Conservation (phyloP, 2,888 invertebrate species). For the Phengaris arion region DNA sequence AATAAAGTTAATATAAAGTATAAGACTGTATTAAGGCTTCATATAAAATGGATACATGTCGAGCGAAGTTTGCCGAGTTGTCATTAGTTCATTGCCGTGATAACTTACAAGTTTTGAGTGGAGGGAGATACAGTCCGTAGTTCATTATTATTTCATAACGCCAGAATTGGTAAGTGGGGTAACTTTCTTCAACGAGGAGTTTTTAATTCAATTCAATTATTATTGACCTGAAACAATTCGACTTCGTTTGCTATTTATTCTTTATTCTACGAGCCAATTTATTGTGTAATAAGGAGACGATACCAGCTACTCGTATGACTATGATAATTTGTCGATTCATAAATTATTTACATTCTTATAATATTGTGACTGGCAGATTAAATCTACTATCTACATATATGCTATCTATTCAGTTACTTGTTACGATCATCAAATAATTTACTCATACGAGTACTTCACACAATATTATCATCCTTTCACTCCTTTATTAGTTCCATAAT, state of each 20-base stretch:
- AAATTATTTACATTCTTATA: neutral
- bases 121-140: slow-evolving; percentile 41
- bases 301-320: neutral
- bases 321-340: neutral
- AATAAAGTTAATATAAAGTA: slow-evolving; percentile 32
- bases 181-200: neutral
- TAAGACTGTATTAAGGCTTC: slow-evolving; percentile 20
- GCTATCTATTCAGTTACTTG: neutral
- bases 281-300: neutral
- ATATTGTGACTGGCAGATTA: too few species aligned
- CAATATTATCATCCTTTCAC: slow-evolving; percentile 42
- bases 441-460: neutral
- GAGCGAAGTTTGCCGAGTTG: slow-evolving; percentile 57
- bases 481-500: slow-evolving; percentile 39
- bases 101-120: slow-evolving; percentile 51
- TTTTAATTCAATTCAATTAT: slow-evolving; percentile 2
- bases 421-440: neutral
- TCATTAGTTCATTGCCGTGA: slow-evolving; percentile 72
- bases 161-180: slow-evolving; percentile 5
- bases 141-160: slow-evolving; percentile 71
- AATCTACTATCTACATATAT: too few species aligned
- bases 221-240: neutral
- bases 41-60: slow-evolving; percentile 32
- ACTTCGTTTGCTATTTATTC: neutral
- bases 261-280: neutral